Evolutionary conservation across 2,797 vertebrate genomes (phyloP).

Genomic region (Petrocephalus sullivani): DNA sequence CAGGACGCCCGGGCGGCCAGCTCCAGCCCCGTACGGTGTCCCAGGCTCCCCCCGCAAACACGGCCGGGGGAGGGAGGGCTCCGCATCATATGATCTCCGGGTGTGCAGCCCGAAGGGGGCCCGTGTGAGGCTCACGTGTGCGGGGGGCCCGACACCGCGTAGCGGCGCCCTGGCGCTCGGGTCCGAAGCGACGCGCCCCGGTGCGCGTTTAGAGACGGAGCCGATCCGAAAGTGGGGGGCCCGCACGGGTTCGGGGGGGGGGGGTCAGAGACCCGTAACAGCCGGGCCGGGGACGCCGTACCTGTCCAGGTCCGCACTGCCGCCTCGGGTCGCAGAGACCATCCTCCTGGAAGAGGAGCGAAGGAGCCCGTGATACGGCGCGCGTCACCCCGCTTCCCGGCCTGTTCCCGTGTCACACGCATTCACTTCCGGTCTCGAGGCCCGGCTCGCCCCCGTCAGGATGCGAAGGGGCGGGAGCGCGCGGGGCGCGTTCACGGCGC

Average conservation of each 20-base stretch:
- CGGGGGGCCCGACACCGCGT: not conserved
- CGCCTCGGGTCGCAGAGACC: slow-evolving; percentile 42
- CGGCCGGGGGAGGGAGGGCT: not conserved
- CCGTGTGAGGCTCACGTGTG: not conserved
- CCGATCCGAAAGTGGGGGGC: not conserved
- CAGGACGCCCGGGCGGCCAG: not conserved
- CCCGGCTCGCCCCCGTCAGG: not conserved
- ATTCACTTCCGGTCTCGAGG: slow-evolving; percentile 62
- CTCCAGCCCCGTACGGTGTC: not conserved
- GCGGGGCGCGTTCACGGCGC: not conserved
- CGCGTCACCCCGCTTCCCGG: slow-evolving; percentile 44
- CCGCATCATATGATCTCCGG: not conserved
- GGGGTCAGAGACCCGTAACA: not conserved
- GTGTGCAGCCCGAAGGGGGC: not conserved
- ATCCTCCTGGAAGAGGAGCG: slow-evolving; percentile 44
- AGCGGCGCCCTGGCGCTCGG: not conserved
- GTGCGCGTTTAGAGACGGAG: not conserved
- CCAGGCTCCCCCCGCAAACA: not conserved
- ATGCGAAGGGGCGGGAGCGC: not conserved
- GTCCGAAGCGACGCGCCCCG: not conserved
- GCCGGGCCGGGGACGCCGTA: slow-evolving; percentile 30
- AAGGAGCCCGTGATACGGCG: slow-evolving; percentile 44
- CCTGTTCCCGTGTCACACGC: slow-evolving; percentile 59
- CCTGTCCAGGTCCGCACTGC: slow-evolving; percentile 56
- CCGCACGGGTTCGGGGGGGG: not conserved